A percentile compares a stretch with the other conserved stretches of the same genome.
phyloP scores from a whole-genome alignment of 2,888 invertebrate genomes.

The Colletes collaris region DNA sequence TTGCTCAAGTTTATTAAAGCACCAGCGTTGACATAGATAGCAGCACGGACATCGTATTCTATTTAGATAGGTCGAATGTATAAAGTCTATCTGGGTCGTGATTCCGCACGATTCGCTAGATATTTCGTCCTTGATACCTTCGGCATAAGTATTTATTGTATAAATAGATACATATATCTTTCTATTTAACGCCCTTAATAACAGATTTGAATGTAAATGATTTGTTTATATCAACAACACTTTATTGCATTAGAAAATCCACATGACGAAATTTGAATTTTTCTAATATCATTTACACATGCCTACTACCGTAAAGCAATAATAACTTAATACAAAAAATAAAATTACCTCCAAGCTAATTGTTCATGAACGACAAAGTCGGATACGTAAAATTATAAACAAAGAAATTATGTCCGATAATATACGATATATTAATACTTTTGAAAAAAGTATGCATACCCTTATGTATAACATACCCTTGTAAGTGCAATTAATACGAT shows the following conservation, averaged over 20 bases:
- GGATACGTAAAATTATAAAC: no score
- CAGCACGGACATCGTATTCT: conserved; percentile 26
- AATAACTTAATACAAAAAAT: no score
- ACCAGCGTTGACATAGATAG: conserved; percentile 33
- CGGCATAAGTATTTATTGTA: background rate
- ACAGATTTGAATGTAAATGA: background rate
- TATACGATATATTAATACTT: no score
- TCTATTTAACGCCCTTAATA: no score
- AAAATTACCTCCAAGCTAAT: no score
- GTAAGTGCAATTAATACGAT: no score
- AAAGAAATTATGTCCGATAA: no score
- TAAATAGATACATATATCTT: background rate
- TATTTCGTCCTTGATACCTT: background rate
- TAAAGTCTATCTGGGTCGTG: background rate
- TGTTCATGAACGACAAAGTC: no score
- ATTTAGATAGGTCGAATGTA: background rate
- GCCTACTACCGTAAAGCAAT: background rate
- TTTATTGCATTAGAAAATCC: background rate
- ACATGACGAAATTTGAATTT: background rate
- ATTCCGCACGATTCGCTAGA: conserved; percentile 1
- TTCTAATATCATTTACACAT: background rate
- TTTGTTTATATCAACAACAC: background rate
- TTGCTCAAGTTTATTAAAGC: conserved; percentile 6
- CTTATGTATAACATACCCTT: no score
- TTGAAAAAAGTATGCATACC: no score